Conservation (phyloP, 2,113 vertebrate species). For the Eira barbara region DNA sequence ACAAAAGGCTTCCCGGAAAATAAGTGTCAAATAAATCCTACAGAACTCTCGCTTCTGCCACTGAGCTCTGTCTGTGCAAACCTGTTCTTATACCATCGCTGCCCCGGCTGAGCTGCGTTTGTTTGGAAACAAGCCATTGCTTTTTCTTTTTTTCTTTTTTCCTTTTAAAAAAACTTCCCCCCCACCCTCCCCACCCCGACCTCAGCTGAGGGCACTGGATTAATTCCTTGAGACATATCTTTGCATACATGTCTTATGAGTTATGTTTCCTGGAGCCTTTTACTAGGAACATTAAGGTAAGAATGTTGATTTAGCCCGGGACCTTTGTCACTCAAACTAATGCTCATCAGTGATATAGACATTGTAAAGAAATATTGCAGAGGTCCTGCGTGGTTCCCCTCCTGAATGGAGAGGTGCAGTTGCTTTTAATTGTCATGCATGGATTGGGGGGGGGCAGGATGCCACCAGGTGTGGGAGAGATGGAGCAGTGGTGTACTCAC, state of each 20-base stretch:
- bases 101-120: constrained; percentile 64
- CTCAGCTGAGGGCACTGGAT: constrained; percentile 70
- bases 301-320: constrained; percentile 80
- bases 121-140: constrained; percentile 72
- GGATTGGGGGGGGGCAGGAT: constrained; percentile 47
- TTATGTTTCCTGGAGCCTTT: constrained; percentile 78
- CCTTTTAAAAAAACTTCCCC: not conserved
- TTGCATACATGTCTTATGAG: constrained; percentile 76
- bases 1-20: constrained; percentile 87
- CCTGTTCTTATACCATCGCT: constrained; percentile 67
- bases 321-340: constrained; percentile 81
- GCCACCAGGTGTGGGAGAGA: constrained; percentile 76
- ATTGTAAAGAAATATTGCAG: constrained; percentile 70
- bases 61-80: constrained; percentile 76
- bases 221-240: constrained; percentile 77
- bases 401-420: constrained; percentile 72
- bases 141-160: not conserved
- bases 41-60: constrained; percentile 79
- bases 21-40: constrained; percentile 87
- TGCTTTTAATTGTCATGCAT: constrained; percentile 79
- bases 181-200: not conserved
- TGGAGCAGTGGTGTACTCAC: constrained; percentile 78
- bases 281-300: constrained; percentile 81
- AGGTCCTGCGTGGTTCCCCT: constrained; percentile 60
- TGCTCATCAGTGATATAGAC: constrained; percentile 73